Conservation (phyloP, 2,797 vertebrate species). For the Gadopsis bispinosus region DNA sequence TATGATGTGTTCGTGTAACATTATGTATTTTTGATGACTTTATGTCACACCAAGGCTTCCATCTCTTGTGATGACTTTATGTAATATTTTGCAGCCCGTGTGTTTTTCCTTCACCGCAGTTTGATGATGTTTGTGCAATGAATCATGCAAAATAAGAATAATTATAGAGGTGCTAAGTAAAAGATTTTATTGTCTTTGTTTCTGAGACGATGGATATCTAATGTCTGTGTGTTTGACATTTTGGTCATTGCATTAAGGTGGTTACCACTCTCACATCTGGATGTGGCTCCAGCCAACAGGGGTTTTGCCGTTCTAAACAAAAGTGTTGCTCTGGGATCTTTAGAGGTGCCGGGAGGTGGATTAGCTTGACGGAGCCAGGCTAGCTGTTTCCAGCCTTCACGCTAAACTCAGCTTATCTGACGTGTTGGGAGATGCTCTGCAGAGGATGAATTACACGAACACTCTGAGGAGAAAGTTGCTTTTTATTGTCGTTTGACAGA, state of each 20-base stretch:
- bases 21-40: slow-evolving; percentile 45
- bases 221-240: too few relatives aligned
- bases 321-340: too few relatives aligned
- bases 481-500: not conserved
- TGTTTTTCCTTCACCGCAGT: not conserved
- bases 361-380: too few relatives aligned
- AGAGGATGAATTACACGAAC: not conserved
- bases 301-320: too few relatives aligned
- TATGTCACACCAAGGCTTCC: not conserved
- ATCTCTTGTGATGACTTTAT: slow-evolving; percentile 4
- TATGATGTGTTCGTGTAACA: slow-evolving; percentile 36
- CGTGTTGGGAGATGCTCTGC: not conserved
- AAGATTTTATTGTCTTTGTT: too few relatives aligned
- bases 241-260: too few relatives aligned
- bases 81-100: not conserved
- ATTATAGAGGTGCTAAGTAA: not conserved
- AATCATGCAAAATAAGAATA: not conserved
- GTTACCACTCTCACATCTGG: too few relatives aligned
- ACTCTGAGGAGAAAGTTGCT: not conserved
- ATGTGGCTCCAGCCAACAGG: too few relatives aligned
- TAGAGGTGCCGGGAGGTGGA: too few relatives aligned
- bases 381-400: too few relatives aligned
- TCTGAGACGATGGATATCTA: too few relatives aligned
- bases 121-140: not conserved
- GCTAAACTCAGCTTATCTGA: too few relatives aligned